Percentiles rank a stretch among this genome's conserved stretches.
Evolutionary conservation across 2,113 vertebrate genomes (phyloP).

Genomic region (Pan troglodytes): NHGRI_mPanTro3-v2.1_pri NC_072403.2:142814501-142815000

Average conservation of each 20-base stretch:
- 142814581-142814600: background rate
- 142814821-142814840: slow-evolving; percentile 7
- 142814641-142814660: background rate
- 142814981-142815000: slow-evolving; percentile 17
- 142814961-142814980: background rate
- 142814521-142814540: background rate
- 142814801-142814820: background rate
- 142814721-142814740: background rate
- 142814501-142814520: background rate
- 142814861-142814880: slow-evolving; percentile 18
- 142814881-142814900: background rate
- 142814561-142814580: background rate
- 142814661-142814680: background rate
- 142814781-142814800: background rate
- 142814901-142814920: background rate
- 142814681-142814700: background rate
- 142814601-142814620: background rate
- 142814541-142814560: background rate
- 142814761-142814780: background rate
- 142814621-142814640: background rate
- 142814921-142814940: background rate
- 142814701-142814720: background rate
- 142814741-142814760: background rate
- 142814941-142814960: background rate
- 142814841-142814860: background rate